A percentile compares a stretch with the other conserved stretches of the same genome.
phyloP scores from a whole-genome alignment of 1,140 invertebrate species.

The Xylocopa sonorina region DNA sequence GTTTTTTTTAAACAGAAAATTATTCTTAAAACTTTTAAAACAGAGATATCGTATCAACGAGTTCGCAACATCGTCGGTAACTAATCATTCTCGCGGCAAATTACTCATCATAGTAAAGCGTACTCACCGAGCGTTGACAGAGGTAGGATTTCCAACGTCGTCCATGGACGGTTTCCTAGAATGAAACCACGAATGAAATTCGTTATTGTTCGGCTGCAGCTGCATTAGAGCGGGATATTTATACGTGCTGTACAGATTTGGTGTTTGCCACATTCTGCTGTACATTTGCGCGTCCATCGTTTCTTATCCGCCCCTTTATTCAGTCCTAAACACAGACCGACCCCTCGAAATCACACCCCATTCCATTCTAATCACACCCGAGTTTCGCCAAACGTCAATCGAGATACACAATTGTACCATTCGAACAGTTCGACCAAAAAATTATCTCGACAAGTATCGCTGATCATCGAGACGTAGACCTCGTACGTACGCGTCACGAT shows the following conservation, averaged over 20 bases:
- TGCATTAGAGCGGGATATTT: slow-evolving; percentile 79
- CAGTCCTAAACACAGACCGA: background rate
- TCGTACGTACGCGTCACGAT: background rate
- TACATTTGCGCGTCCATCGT: slow-evolving; percentile 71
- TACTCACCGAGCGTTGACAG: slow-evolving; percentile 89
- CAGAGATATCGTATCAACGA: too few relatives aligned
- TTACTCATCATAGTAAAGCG: slow-evolving; percentile 49
- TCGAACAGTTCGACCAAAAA: too few relatives aligned
- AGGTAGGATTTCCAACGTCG: slow-evolving; percentile 86
- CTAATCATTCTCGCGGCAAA: background rate
- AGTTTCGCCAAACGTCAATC: background rate
- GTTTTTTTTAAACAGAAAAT: too few relatives aligned
- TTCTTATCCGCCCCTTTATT: background rate
- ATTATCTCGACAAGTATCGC: too few relatives aligned
- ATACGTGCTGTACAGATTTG: slow-evolving; percentile 69
- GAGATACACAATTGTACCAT: too few relatives aligned
- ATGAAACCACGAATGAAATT: slow-evolving; percentile 83
- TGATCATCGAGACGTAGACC: too few relatives aligned
- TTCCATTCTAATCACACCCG: background rate
- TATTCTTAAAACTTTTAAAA: too few relatives aligned
- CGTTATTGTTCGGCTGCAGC: slow-evolving; percentile 78
- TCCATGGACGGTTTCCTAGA: slow-evolving; percentile 89
- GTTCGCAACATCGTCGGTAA: background rate
- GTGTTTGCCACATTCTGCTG: slow-evolving; percentile 77
- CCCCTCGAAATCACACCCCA: background rate